phyloP scores from a whole-genome alignment of 2,888 invertebrate genomes.

The Philhelius pedissequus region DNA sequence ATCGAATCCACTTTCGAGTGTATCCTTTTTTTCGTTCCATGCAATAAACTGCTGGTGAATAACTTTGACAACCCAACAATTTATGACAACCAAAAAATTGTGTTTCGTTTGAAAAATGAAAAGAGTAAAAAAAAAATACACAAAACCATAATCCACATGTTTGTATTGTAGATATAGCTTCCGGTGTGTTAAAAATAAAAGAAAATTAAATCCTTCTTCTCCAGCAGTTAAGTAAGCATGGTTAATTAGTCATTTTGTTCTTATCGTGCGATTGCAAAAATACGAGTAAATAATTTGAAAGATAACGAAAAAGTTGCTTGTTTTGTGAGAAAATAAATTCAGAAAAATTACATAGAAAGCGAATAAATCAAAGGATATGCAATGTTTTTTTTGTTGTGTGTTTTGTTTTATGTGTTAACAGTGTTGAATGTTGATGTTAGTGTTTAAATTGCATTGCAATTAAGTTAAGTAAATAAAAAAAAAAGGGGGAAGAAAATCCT shows the following conservation, averaged over 20 bases:
- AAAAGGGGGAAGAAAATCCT: background rate
- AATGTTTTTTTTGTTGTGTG: too few species aligned
- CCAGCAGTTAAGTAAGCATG: background rate
- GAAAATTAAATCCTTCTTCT: background rate
- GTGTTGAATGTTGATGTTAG: conserved; percentile 41
- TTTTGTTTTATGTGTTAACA: background rate
- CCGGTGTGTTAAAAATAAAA: background rate
- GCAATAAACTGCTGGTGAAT: conserved; percentile 25
- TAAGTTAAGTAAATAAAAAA: conserved; percentile 8
- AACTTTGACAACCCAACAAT: conserved; percentile 44
- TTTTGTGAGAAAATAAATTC: background rate
- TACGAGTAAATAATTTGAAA: too few species aligned
- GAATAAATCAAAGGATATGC: conserved; percentile 33
- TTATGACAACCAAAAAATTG: conserved; percentile 28
- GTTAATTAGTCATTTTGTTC: conserved; percentile 7
- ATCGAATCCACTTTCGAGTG: conserved; percentile 7
- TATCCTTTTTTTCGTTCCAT: background rate
- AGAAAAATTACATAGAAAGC: background rate
- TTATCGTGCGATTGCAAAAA: background rate
- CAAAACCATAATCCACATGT: background rate
- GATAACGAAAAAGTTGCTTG: background rate
- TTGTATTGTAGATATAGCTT: background rate
- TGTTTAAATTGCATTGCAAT: conserved; percentile 32
- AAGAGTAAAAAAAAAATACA: background rate
- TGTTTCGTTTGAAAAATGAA: background rate